Base-by-base conservation (phyloP, 1,140 invertebrate genomes). In the Hermetia illucens region DNA sequence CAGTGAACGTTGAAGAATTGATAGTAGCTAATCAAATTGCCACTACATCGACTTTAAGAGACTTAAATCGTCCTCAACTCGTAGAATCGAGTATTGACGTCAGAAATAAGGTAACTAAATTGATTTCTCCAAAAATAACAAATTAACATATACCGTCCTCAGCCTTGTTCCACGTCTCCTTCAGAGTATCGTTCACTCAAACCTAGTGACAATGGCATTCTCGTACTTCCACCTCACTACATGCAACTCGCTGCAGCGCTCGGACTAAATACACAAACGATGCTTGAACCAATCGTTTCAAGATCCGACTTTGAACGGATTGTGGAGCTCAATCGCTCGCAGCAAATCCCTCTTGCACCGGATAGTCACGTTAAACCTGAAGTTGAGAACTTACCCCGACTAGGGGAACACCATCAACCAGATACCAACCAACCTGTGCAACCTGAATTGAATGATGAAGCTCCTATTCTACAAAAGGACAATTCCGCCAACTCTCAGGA, bases 281-380 rank as follows among this genome's bases (percentile, higher is more conserved):
- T 57, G 27, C 50, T 58, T 12, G 51, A 56, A 47, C 47, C 53
- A 3, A 47, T 54, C 32, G 49, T 55, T 33, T 54, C 55, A 13
- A 46, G 53, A 8, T 55, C 53, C 22, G 53, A 59, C 10, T 58
- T 58, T 18, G 56, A 59, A 39, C 55, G 55, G 21, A 40, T 58
- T 5, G 55, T 57, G 20, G 55, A 58, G 36, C 24, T 58, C 46
- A 55, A 58, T 21, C 48, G 55, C 2, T 35, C 52, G 34, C 55
- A 57, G 33, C 52, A n/a, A n/a, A n/a, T n/a, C n/a, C n/a, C n/a
- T n/a, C n/a, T n/a, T n/a, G n/a, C n/a, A n/a, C n/a, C n/a, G n/a
- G n/a, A n/a, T n/a, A n/a, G n/a, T n/a, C n/a, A n/a, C n/a, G n/a
- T n/a, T n/a, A n/a, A n/a, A n/a, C n/a, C n/a, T n/a, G n/a, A n/a